Evolutionary conservation across 2,797 vertebrate genomes (phyloP), one percentile per base, ranked within the genome.

Genomic region (Forpus xanthops): DNA sequence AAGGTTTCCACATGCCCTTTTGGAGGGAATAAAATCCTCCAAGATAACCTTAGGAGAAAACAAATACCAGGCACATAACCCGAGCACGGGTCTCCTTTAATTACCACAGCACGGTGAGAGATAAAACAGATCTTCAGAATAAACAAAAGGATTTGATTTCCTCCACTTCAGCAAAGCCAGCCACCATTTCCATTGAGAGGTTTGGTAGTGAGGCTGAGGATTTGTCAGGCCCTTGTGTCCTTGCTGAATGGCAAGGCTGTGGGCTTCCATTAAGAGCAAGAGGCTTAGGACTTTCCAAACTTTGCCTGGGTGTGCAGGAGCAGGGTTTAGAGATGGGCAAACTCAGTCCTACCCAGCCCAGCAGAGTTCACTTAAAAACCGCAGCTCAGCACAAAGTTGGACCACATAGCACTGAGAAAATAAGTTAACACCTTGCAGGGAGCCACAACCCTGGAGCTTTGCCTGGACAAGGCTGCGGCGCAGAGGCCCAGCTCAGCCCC

Each of bases 61-160:
- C 67, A 82, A 93, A 93, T 82, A 42, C 49, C 85, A 47, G 87
- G 73, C 18, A 1, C 67, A 73, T 67, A 78, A 83, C 87, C 71
- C 5, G 10, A 85, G 83, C 65, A 6, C 56, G 78, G 90, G 64
- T 58, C 93, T 97, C 95, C 88, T 96, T 96, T 94, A 97, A 97
- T 98, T 96, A 96, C 82, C 20, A 23, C 70, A 18, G 56, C 53
- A 30, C 10, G 21, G 53, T 21, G 27, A 78, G 96, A 97, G 92
- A 96, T 66, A 96, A 96, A 97, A 73, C 95, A 97, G 97, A 93
- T 80, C 85, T 81, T 74, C 1, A 0, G 66, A 80, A 94, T 81
- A 89, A 79, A 97, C 87, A 74, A 79, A 94, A 91, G 93, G 81
- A 87, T 95, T 80, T 90, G 95, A 92, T 95, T 94, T 94, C 87